A percentile compares a stretch with the other conserved stretches of the same genome.
Conservation (phyloP, 2,888 invertebrate species). For the Acanthococcus lagerstroemiae region DNA sequence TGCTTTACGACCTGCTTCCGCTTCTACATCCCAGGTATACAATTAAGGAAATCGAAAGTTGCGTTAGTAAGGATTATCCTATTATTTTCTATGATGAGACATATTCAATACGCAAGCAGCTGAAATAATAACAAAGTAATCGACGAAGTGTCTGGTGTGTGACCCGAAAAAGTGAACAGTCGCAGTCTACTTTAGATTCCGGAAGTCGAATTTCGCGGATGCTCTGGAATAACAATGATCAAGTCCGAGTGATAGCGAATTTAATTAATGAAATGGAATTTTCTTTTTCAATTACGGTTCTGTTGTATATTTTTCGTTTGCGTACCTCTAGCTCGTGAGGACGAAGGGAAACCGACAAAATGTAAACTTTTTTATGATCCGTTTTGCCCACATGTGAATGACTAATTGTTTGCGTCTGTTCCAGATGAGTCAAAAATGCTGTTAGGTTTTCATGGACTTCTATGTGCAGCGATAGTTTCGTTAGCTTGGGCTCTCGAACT, state of each 20-base stretch:
- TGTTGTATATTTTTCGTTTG: background rate
- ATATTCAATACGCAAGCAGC: no score
- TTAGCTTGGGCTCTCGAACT: background rate
- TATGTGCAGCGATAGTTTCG: background rate
- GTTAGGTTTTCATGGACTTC: background rate
- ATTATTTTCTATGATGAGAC: no score
- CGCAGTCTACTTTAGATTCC: background rate
- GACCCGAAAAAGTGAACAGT: no score
- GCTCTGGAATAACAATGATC: background rate
- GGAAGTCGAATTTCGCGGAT: background rate
- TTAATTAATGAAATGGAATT: background rate
- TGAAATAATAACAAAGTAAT: no score
- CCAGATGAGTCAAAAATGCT: background rate
- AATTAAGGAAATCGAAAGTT: background rate
- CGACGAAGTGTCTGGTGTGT: no score
- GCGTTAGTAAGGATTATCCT: no score
- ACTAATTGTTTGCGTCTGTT: background rate
- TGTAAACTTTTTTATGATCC: no score
- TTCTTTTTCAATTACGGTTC: background rate
- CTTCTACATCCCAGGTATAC: background rate
- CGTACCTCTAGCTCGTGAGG: no score
- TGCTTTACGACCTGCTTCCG: background rate
- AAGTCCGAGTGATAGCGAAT: background rate
- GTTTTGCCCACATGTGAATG: no score
- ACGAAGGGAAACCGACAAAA: no score